A percentile compares a stretch with the other conserved stretches of the same genome.
Evolutionary conservation across 2,113 vertebrate genomes (phyloP).

Genomic region (Calypte anna): DNA sequence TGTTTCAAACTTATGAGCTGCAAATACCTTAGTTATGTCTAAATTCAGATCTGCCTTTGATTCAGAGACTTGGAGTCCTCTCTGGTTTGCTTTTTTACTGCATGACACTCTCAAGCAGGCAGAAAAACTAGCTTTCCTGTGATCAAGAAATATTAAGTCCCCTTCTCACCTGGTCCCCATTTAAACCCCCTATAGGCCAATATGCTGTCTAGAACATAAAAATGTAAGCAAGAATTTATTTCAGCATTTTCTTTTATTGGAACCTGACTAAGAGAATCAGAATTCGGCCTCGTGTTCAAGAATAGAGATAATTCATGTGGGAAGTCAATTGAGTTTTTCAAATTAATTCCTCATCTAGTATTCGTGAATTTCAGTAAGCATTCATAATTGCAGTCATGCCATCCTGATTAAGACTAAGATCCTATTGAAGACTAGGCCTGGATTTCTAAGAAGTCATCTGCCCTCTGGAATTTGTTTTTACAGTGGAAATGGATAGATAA

Average conservation of each 20-base stretch:
- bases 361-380: background rate
- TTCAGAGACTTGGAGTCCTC: background rate
- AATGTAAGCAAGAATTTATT: background rate
- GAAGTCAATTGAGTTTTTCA: background rate
- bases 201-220: background rate
- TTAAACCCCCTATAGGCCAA: background rate
- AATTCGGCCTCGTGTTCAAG: background rate
- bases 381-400: background rate
- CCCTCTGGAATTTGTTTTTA: background rate
- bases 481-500: background rate
- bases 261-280: background rate
- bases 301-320: slow-evolving; percentile 11
- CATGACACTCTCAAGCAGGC: background rate
- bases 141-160: background rate
- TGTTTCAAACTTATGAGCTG: background rate
- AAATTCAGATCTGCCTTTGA: background rate
- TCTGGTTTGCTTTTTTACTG: background rate
- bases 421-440: background rate
- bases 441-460: background rate
- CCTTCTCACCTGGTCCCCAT: background rate
- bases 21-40: background rate
- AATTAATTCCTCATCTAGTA: background rate
- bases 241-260: background rate
- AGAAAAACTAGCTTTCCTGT: background rate
- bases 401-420: background rate